Percentiles rank a stretch among this genome's conserved stretches.
Conservation (phyloP, 2,888 invertebrate genomes). For the Caprella mutica region DNA sequence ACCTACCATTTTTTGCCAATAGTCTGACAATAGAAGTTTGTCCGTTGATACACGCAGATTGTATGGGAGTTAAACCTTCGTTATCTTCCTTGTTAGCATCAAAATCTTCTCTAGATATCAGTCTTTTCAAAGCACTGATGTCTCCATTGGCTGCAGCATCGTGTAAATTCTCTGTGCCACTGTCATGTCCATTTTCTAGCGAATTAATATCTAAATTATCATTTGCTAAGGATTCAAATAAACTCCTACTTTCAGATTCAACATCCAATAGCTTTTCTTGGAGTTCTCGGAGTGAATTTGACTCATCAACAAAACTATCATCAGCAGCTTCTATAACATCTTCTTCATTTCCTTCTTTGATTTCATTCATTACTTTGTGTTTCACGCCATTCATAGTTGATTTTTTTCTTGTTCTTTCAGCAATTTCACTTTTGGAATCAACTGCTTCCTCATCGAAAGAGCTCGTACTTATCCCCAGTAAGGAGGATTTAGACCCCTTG, state of each 20-base stretch:
- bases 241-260: background rate
- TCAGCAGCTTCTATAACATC: background rate
- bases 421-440: background rate
- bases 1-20: background rate
- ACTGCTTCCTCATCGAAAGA: background rate
- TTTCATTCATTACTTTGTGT: background rate
- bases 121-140: background rate
- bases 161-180: background rate
- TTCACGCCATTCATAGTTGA: background rate
- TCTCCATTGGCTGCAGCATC: background rate
- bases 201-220: background rate
- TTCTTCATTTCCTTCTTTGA: conserved; percentile 1
- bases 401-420: background rate
- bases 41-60: background rate
- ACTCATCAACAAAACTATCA: background rate
- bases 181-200: background rate
- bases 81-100: background rate
- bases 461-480: background rate
- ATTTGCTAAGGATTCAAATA: background rate
- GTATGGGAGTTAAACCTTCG: conserved; percentile 9
- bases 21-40: background rate
- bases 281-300: background rate
- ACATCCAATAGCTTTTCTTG: background rate
- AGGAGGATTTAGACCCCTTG: conserved; percentile 1
- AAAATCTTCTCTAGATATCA: background rate